These are phyloP conservation scores for Orthonychiurus folsomi DNA, from an alignment of 2,888 invertebrate species.

Conservation along the genomic window DNA sequence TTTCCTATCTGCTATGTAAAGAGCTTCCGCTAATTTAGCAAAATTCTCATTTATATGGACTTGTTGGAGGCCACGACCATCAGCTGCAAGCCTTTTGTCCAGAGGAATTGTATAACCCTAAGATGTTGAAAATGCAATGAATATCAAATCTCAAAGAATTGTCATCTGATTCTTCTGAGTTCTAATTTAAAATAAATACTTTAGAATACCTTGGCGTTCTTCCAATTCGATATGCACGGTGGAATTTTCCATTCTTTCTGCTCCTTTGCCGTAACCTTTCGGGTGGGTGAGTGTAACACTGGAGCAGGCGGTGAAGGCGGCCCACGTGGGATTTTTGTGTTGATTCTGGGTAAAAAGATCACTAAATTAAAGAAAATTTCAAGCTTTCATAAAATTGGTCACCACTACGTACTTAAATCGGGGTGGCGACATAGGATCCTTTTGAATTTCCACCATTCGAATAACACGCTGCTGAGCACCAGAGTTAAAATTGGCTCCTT, in stretches of 20 bases:
- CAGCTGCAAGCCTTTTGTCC: conserved; percentile 95
- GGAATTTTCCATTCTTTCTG: conserved; percentile 99
- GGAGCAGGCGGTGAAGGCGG: conserved; percentile 99
- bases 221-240: conserved; percentile 99
- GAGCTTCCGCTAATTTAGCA: conserved; percentile 91
- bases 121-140: conserved; percentile 32
- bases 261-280: conserved; percentile 93
- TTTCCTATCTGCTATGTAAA: conserved; percentile 95
- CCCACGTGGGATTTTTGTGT: conserved; percentile 96
- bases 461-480: conserved; percentile 97
- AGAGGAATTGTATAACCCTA: conserved; percentile 91
- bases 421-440: conserved; percentile 98
- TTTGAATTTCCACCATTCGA: conserved; percentile 83
- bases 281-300: conserved; percentile 93
- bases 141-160: conserved; percentile 1
- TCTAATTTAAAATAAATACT: conserved; percentile 5
- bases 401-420: conserved; percentile 66
- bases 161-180: conserved; percentile 4
- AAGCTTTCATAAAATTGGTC: no score
- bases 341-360: conserved; percentile 58
- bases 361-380: background rate
- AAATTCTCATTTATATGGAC: conserved; percentile 99
- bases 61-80: conserved; percentile 92
- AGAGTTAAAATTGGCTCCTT: conserved; percentile 86
- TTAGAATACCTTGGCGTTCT: conserved; percentile 76